phyloP scores from a whole-genome alignment of 2,113 vertebrate species.

The Rhizomys pruinosus region DNA sequence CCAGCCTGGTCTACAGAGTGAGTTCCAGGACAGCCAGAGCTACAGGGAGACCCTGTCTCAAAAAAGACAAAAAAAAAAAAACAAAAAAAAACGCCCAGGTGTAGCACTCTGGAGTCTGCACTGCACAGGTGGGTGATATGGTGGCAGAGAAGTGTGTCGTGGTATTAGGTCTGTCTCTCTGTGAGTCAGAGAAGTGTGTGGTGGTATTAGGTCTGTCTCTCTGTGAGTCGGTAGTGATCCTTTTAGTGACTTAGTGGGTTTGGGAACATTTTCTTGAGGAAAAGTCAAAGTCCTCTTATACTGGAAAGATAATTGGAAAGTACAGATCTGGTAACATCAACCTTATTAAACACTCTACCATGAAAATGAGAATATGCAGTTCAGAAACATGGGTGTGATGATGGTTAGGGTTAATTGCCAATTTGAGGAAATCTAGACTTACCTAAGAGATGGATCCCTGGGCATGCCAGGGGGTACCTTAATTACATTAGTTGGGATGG shows the following conservation, averaged over 20 bases:
- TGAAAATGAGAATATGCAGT: background rate
- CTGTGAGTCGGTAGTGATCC: background rate
- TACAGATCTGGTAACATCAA: background rate
- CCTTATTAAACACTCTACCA: background rate
- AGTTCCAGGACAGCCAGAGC: too few relatives aligned
- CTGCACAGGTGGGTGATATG: fast-evolving
- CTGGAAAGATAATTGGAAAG: conserved; percentile 15
- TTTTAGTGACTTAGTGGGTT: background rate
- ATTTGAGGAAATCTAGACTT: background rate
- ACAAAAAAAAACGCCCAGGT: too few relatives aligned
- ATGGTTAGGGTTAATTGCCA: background rate
- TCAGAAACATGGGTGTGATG: background rate
- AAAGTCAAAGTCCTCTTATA: conserved; percentile 32
- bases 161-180: too few relatives aligned
- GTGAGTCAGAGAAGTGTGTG: background rate
- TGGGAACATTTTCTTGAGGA: background rate
- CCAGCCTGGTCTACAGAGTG: too few relatives aligned
- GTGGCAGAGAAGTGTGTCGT: background rate
- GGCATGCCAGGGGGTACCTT: background rate
- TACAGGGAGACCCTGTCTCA: too few relatives aligned
- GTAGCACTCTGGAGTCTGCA: background rate
- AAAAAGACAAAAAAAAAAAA: too few relatives aligned
- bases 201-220: too few relatives aligned
- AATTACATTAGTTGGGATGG: background rate
- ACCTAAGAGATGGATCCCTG: background rate